These are phyloP conservation scores for Ianthella basta DNA, from an alignment of 37 sponge, comb jelly and placozoan species.

Conservation along the genomic window DNA sequence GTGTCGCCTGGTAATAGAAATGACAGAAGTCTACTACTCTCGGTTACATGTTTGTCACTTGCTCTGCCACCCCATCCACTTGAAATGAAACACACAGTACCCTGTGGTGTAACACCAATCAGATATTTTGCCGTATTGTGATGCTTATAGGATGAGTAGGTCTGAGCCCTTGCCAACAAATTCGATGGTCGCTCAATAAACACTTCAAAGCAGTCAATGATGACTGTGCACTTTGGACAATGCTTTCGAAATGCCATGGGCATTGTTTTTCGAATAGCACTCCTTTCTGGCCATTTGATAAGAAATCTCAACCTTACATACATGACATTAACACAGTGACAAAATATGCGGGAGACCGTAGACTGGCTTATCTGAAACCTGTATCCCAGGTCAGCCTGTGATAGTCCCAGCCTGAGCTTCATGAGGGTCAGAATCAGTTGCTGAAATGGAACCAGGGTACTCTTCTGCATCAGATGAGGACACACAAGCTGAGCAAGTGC, in stretches of 20 bases:
- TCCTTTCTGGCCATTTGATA: conserved; percentile 62
- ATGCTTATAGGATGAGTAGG: conserved; percentile 42
- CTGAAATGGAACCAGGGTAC: conserved; percentile 14
- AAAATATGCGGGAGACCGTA: conserved; percentile 22
- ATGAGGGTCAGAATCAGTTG: conserved; percentile 38
- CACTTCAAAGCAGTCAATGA: conserved; percentile 48
- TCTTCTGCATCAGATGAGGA: no score
- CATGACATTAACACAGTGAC: conserved; percentile 33
- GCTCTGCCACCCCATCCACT: conserved; percentile 8
- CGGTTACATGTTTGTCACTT: conserved; percentile 35
- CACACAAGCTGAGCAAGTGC: no score
- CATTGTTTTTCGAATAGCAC: conserved; percentile 37
- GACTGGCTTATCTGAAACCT: neutral
- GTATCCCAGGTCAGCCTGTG: conserved; percentile 15
- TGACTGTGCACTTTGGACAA: conserved; percentile 42
- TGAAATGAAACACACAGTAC: conserved; percentile 4
- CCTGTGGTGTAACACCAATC: conserved; percentile 28
- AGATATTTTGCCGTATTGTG: conserved; percentile 52
- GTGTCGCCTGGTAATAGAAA: conserved; percentile 40
- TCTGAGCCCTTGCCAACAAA: conserved; percentile 41
- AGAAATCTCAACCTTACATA: neutral
- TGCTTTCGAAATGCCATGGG: conserved; percentile 49
- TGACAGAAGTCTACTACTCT: neutral
- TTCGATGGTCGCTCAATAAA: conserved; percentile 44
- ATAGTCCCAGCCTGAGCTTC: conserved; percentile 31